A percentile compares a stretch with the other conserved stretches of the same genome.
Evolutionary conservation across 2,113 vertebrate species (phyloP).

Genomic region (Dolichotis patagonum): DNA sequence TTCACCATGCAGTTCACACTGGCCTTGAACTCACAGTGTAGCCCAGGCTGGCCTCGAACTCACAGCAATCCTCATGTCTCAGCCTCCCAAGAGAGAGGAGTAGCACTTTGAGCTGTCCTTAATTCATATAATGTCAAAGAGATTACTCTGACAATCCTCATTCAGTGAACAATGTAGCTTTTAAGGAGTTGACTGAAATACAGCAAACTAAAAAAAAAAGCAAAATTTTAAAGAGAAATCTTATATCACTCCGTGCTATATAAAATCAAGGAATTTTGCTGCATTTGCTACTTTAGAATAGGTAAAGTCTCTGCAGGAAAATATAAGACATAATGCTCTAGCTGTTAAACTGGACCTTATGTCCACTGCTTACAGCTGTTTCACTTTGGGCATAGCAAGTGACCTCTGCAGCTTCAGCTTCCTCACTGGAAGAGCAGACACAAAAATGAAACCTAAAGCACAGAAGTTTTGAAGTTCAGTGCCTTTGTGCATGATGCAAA

Average conservation of each 20-base stretch:
- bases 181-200: neutral
- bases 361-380: neutral
- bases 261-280: neutral
- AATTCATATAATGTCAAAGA: conserved; percentile 2
- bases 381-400: neutral
- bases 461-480: neutral
- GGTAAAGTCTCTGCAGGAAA: neutral
- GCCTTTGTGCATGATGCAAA: neutral
- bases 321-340: neutral
- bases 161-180: neutral
- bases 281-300: conserved; percentile 18
- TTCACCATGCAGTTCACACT: neutral
- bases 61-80: neutral
- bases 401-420: neutral
- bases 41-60: neutral
- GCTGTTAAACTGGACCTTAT: neutral
- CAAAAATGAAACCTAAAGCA: neutral
- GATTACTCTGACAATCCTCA: neutral
- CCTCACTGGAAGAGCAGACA: neutral
- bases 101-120: conserved; percentile 10
- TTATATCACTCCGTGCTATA: neutral
- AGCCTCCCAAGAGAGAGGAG: neutral
- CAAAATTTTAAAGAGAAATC: neutral
- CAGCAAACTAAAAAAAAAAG: neutral
- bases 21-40: neutral